Evolutionary conservation across 1,140 invertebrate genomes (phyloP).

Genomic region (Muscidifurax raptorellus): DNA sequence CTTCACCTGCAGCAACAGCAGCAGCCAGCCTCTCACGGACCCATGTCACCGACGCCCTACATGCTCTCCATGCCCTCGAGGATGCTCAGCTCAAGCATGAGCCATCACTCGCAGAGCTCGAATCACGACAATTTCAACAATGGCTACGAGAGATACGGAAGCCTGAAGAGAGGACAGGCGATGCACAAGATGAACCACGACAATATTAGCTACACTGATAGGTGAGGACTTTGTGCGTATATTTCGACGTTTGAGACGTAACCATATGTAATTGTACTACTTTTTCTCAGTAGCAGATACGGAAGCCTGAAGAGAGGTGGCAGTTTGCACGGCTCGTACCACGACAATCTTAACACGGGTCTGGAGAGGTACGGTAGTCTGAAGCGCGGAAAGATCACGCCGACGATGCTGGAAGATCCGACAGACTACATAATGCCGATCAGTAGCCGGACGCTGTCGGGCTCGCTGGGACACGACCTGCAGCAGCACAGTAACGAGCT

Average conservation of each 20-base stretch:
- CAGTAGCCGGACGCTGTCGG: slow-evolving; percentile 71
- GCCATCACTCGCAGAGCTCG: slow-evolving; percentile 77
- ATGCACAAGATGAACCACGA: slow-evolving; percentile 42
- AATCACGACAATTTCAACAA: slow-evolving; percentile 70
- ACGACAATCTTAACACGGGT: slow-evolving; percentile 66
- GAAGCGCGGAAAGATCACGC: slow-evolving; percentile 69
- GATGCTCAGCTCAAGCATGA: slow-evolving; percentile 71
- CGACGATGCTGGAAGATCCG: slow-evolving; percentile 66
- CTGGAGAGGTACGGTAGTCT: slow-evolving; percentile 71
- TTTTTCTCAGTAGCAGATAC: slow-evolving; percentile 58
- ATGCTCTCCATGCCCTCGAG: slow-evolving; percentile 72
- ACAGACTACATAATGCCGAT: slow-evolving; percentile 73
- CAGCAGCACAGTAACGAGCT: slow-evolving; percentile 72
- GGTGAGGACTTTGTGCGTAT: no score
- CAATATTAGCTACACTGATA: slow-evolving; percentile 33
- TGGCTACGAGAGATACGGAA: slow-evolving; percentile 44
- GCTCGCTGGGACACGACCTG: slow-evolving; percentile 70
- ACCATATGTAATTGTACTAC: no score
- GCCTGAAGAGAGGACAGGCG: slow-evolving; percentile 31
- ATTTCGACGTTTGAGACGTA: no score
- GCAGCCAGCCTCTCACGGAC: slow-evolving; percentile 58
- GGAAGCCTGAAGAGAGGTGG: slow-evolving; percentile 70
- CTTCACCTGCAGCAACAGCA: slow-evolving; percentile 7
- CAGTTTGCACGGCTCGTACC: slow-evolving; percentile 70
- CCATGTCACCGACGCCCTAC: slow-evolving; percentile 75